Evolutionary conservation across 1,140 invertebrate species (phyloP).

Genomic region (Ostrea edulis): DNA sequence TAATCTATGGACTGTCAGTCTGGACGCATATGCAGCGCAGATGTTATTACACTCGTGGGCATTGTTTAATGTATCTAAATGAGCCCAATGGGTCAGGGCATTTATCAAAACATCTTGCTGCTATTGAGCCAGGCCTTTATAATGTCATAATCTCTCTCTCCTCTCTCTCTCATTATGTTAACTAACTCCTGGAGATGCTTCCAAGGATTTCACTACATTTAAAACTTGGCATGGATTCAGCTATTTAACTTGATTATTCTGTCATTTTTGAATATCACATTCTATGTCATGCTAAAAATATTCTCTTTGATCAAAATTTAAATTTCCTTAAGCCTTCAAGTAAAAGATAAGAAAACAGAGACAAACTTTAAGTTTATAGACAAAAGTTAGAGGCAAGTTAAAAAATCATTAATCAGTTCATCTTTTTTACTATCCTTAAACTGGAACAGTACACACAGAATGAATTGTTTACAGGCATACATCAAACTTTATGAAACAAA

Average conservation of each 20-base stretch:
- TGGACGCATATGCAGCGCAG: neutral
- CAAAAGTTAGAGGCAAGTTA: neutral
- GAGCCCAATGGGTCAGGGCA: conserved; percentile 3
- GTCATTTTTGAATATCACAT: conserved; percentile 32
- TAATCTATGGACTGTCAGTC: neutral
- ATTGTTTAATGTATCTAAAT: conserved; percentile 34
- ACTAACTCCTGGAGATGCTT: neutral
- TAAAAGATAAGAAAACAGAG: neutral
- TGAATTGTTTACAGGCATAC: neutral
- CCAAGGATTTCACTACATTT: neutral
- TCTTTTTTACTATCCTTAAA: neutral
- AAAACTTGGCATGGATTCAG: conserved; percentile 22
- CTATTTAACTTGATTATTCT: neutral
- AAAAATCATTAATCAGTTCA: neutral
- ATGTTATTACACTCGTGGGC: conserved; percentile 17
- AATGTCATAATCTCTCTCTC: neutral
- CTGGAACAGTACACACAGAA: neutral
- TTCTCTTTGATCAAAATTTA: conserved; percentile 14
- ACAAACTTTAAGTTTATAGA: neutral
- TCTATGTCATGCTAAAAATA: conserved; percentile 27
- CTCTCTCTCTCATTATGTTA: neutral
- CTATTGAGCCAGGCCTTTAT: neutral
- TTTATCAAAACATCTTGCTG: conserved; percentile 31
- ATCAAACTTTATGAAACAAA: neutral
- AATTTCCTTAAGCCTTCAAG: neutral